These are phyloP conservation scores for Gibbula magus DNA, from an alignment of 2,888 invertebrate genomes.

Conservation along the genomic window DNA sequence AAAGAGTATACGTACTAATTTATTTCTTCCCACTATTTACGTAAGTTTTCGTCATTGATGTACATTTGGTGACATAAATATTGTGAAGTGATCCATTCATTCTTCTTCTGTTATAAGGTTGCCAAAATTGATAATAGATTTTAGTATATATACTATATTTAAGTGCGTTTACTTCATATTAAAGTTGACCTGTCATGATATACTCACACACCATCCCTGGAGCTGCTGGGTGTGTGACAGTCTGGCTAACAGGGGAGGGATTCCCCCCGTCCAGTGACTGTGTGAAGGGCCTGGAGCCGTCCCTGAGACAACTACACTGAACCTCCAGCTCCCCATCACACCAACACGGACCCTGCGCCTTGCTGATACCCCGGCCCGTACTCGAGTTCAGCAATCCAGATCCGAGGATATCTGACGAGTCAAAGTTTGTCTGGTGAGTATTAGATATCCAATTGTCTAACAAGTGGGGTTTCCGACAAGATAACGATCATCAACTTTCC, in stretches of 20 bases:
- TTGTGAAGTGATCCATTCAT: no score
- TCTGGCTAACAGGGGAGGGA: background rate
- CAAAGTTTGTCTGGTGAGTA: background rate
- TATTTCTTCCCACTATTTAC: no score
- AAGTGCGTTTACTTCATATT: no score
- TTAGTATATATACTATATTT: no score
- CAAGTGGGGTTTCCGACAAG: background rate
- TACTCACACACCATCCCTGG: background rate
- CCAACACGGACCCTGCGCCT: conserved; percentile 55
- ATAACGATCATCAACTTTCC: background rate
- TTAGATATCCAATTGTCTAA: background rate
- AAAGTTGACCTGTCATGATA: no score
- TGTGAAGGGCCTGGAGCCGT: background rate
- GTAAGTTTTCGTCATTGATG: no score
- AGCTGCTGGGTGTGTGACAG: background rate
- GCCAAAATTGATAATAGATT: no score
- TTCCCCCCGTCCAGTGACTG: background rate
- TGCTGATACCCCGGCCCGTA: conserved; percentile 44
- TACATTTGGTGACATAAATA: no score
- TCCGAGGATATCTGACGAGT: no score
- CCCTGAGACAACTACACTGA: background rate
- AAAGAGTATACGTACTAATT: no score
- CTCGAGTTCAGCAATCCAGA: background rate
- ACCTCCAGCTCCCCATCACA: conserved; percentile 42
- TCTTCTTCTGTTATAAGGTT: no score